Evolutionary conservation across 2,888 invertebrate species (phyloP), one percentile per base, ranked within the genome.

Genomic region (Galerucella pusilla): DNA sequence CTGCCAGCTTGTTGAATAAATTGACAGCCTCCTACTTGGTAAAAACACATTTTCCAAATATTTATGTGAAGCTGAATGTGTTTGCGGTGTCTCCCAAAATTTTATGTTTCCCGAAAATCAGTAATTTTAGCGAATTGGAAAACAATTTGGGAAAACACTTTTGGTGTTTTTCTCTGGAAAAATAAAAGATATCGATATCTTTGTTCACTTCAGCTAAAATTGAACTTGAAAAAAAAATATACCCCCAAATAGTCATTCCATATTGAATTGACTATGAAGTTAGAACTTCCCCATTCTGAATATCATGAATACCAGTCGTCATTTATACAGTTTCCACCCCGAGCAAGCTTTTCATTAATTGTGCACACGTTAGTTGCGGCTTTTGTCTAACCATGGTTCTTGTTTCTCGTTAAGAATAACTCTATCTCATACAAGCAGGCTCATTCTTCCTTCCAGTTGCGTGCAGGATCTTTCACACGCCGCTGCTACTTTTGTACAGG

Each of bases 1-100:
- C 52, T 52, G n/a, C 52, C n/a, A 14, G 52, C 52, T n/a, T 52
- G 14, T n/a, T 6, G 5, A 52, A 16, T 52, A 52, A 52, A 52
- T 52, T 52, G 52, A 52, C 52, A 52, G n/a, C 52, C n/a, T 14
- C n/a, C n/a, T 49, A 49, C 49, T 52, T 52, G n/a, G 52, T n/a
- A 42, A 0, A 52, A 52, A 52, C n/a, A 52, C 52, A 52, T 52
- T 52, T 52, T n/a, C n/a, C n/a, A 7, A 16, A 52, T n/a, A 52
- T n/a, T 52, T 52, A 52, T 52, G n/a, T 7, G 52, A 52, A 52
- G 52, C n/a, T 52, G n/a, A 52, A 52, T 52, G 52, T n/a, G n/a
- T 5, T 49, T 52, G 52, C 7, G n/a, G n/a, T 49, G 14, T 49
- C 11, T 49, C 49, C 12, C 12, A 49, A 52, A 52, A n/a, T n/a